Percentiles rank a stretch among this genome's conserved stretches.
Evolutionary conservation across 2,797 vertebrate genomes (phyloP).

Genomic region (Lerista edwardsae): DNA sequence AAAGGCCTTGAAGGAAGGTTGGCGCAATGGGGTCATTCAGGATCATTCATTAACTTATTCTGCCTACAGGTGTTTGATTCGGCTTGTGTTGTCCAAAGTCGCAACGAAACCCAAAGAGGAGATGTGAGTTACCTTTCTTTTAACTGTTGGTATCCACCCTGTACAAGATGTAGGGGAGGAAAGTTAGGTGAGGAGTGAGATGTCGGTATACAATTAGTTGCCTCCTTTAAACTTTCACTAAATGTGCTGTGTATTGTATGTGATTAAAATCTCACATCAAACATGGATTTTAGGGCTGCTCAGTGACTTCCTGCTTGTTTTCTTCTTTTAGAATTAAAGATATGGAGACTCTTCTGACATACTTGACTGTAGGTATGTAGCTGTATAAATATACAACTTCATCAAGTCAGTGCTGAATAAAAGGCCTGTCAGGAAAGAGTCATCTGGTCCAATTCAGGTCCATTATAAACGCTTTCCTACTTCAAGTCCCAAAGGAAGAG

Average conservation of each 20-base stretch:
- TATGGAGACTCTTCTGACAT: conserved; percentile 63
- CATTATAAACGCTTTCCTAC: not conserved
- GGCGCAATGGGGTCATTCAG: not conserved
- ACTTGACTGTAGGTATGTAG: conserved; percentile 72
- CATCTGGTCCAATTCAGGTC: not conserved
- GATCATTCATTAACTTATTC: conserved; percentile 52
- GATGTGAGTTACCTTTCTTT: conserved; percentile 72
- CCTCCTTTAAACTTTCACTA: not conserved
- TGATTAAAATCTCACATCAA: not conserved
- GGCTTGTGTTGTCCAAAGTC: conserved; percentile 79
- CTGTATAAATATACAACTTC: not conserved
- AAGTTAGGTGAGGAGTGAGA: not conserved
- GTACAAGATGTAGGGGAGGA: not conserved
- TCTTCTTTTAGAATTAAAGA: conserved; percentile 63
- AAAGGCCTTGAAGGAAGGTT: not conserved
- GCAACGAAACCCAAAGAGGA: conserved; percentile 72
- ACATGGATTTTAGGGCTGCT: not conserved
- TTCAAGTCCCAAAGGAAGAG: not conserved
- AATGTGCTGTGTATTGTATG: not conserved
- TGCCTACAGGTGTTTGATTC: conserved; percentile 86
- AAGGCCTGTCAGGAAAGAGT: not conserved
- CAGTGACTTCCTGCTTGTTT: not conserved
- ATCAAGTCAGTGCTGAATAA: not conserved
- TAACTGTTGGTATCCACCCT: not conserved
- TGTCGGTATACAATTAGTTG: not conserved